A percentile compares a stretch with the other conserved stretches of the same genome.
Evolutionary conservation across 2,797 vertebrate genomes (phyloP).

Genomic region (Sebastes nivosus): DNA sequence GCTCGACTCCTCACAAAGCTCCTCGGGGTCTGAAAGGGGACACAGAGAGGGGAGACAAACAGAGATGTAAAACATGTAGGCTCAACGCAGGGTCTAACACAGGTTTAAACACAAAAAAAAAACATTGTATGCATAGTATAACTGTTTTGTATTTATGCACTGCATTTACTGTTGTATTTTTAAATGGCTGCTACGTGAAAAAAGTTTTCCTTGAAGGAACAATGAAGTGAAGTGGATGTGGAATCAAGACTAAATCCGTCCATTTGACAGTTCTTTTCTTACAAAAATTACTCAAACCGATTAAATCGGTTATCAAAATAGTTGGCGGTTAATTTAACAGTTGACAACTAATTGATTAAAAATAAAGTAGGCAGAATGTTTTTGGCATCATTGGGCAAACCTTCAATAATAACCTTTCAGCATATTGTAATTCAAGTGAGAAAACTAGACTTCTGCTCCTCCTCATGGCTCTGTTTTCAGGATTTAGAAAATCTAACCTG

Average conservation of each 20-base stretch:
- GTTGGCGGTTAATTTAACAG: too few species aligned
- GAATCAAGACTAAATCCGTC: neutral
- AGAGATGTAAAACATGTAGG: neutral
- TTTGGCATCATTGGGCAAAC: too few species aligned
- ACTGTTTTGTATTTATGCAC: neutral
- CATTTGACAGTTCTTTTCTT: too few species aligned
- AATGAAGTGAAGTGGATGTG: neutral
- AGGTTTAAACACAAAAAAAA: neutral
- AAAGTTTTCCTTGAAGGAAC: neutral
- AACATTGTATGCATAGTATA: neutral
- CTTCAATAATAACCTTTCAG: too few species aligned
- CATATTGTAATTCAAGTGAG: too few species aligned
- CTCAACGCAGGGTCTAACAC: neutral
- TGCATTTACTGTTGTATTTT: neutral
- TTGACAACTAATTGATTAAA: too few species aligned
- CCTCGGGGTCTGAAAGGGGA: slow-evolving; percentile 87
- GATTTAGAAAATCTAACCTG: too few species aligned
- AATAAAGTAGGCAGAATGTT: too few species aligned
- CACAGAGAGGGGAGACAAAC: neutral
- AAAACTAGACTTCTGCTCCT: too few species aligned
- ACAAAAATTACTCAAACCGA: too few species aligned
- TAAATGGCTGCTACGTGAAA: neutral
- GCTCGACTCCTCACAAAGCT: slow-evolving; percentile 78
- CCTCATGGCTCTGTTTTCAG: too few species aligned
- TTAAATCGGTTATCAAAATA: too few species aligned